Base-by-base conservation (phyloP, 2,113 vertebrate genomes). In the Tichodroma muraria region DNA sequence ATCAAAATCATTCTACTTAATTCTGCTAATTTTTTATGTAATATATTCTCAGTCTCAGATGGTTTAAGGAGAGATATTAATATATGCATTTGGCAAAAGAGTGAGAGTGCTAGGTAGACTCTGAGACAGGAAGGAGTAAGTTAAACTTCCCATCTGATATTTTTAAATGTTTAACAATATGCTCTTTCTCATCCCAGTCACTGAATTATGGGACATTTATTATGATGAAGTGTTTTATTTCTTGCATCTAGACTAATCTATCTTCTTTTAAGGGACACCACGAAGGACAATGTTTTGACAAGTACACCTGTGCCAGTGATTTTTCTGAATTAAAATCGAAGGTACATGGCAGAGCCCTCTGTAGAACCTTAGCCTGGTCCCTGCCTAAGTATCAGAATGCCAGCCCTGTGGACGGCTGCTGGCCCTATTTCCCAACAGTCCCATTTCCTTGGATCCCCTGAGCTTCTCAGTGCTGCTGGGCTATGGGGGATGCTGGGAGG, bases 211-310 rank as follows among this genome's bases (percentile, higher is more conserved):
- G 50, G 18, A 31, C 23, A 70, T 24, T 90, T 90, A 78, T 47
- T 71, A 76, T 93, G 81, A 89, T 65, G 13, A 30, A 93, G 59
- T 57, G 31, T 40, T 91, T 91, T 73, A 76, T 49, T 38, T 71
- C 52, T 79, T 82, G 11, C 38, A 33, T 52, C 70, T 79, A 79
- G 31, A 65, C 27, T 59, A 89, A 81, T 95, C 49, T 52, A 8
- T 92, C 83, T 88, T 78, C 64, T 79, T 83, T 91, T 60, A 82
- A 72, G 45, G n/a, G 70, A 53, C 50, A 45, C 40, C 6, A 14
- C 57, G 78, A 96, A 96, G 90, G 88, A 80, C 85, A 90, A 10
- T 70, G 50, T 25, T 88, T 85, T 85, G 37, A 69, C 37, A 80
- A 85, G 68, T 37, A 79, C 57, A 69, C 38, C 23, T 33, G n/a